These are phyloP conservation scores for Agrotis ipsilon DNA, from an alignment of 2,888 invertebrate genomes.

Conservation along the genomic window DNA sequence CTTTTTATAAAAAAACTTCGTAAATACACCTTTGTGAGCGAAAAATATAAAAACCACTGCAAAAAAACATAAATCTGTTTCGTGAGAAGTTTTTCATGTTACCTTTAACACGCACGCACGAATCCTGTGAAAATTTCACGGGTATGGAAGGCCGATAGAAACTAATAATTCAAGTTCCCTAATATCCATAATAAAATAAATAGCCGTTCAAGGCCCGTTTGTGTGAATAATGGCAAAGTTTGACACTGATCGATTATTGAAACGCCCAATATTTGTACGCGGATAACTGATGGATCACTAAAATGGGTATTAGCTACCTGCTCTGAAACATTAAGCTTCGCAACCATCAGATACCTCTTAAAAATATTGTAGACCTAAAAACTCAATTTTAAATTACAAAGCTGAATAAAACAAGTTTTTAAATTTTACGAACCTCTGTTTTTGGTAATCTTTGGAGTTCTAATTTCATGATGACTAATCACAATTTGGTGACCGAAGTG, in stretches of 20 bases:
- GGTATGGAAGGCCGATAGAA: conserved; percentile 30
- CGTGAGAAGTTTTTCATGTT: conserved; percentile 33
- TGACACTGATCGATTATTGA: conserved; percentile 76
- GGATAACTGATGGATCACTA: conserved; percentile 63
- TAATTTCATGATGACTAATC: conserved; percentile 9
- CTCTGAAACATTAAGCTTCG: conserved; percentile 34
- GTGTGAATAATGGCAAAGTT: conserved; percentile 71
- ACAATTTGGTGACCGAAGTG: conserved; percentile 8
- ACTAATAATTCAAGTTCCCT: conserved; percentile 58
- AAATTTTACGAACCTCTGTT: background rate
- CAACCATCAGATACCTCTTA: background rate
- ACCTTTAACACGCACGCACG: conserved; percentile 35
- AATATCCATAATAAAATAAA: conserved; percentile 62
- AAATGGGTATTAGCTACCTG: conserved; percentile 56
- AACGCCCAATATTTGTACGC: conserved; percentile 62
- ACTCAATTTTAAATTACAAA: conserved; percentile 2
- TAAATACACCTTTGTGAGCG: conserved; percentile 32
- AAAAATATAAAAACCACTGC: conserved; percentile 24
- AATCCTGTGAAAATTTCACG: conserved; percentile 13
- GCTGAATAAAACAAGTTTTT: background rate
- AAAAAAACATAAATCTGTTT: conserved; percentile 44
- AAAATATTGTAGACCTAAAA: conserved; percentile 12
- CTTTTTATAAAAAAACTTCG: conserved; percentile 36
- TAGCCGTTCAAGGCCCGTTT: conserved; percentile 64
- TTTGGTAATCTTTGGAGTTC: background rate